Percentiles rank a stretch among this genome's conserved stretches.
These are phyloP conservation scores for Agapornis roseicollis DNA, from an alignment of 2,113 vertebrate genomes.

Conservation along the genomic window DNA sequence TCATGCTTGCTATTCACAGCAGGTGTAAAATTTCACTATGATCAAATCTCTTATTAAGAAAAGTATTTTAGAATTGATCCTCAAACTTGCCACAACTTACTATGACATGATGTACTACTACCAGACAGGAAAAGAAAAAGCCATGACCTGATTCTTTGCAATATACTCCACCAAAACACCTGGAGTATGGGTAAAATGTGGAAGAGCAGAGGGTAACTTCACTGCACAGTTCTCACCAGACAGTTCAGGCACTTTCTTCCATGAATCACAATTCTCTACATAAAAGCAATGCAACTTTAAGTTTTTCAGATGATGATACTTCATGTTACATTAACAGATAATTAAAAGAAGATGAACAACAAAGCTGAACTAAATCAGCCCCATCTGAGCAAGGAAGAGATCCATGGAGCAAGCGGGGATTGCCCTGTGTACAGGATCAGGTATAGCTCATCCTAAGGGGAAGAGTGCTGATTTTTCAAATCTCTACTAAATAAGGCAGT, in stretches of 20 bases:
- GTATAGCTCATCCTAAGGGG: not conserved
- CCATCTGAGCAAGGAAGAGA: not conserved
- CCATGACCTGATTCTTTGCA: not conserved
- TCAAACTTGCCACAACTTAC: accelerated
- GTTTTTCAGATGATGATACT: not conserved
- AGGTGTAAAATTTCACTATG: not conserved
- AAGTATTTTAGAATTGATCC: not conserved
- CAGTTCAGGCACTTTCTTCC: not conserved
- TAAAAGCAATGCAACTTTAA: not conserved
- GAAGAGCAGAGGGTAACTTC: not conserved
- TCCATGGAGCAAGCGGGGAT: not conserved
- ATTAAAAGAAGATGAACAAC: not conserved
- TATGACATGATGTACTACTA: not conserved
- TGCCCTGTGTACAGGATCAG: not conserved
- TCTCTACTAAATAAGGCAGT: not conserved
- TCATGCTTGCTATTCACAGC: not conserved
- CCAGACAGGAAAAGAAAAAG: not conserved
- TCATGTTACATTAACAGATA: not conserved
- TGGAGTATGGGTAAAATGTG: not conserved
- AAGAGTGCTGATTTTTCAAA: not conserved
- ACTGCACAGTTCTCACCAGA: not conserved
- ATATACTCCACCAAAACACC: not conserved
- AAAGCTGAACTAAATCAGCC: not conserved
- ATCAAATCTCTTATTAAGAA: not conserved
- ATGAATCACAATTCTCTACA: not conserved